Conservation (phyloP, 2,888 invertebrate species). For the Dyspetes luteomarginatus region DNA sequence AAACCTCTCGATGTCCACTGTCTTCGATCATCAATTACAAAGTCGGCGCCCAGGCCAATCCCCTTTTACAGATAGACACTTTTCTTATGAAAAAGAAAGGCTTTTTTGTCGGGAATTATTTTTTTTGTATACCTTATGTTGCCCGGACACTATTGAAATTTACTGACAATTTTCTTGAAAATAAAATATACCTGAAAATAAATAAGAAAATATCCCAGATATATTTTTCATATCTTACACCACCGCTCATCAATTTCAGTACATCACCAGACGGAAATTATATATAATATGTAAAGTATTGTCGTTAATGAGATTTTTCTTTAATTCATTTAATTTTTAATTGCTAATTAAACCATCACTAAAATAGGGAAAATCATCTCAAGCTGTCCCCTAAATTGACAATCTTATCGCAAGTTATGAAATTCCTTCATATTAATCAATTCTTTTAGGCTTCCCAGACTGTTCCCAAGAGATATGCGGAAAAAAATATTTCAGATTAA, state of each 20-base stretch:
- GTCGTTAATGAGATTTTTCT: not conserved
- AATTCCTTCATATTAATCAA: slow-evolving; percentile 2
- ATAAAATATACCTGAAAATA: too few relatives aligned
- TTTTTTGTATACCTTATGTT: not conserved
- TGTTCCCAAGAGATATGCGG: slow-evolving; percentile 20
- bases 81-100: not conserved
- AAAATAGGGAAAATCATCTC: too few relatives aligned
- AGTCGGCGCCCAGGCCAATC: not conserved
- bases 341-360: not conserved
- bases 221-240: too few relatives aligned
- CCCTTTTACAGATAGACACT: not conserved
- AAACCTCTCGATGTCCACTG: slow-evolving; percentile 29
- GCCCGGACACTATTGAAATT: not conserved
- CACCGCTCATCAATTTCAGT: too few relatives aligned
- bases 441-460: slow-evolving; percentile 2
- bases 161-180: not conserved
- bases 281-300: too few relatives aligned
- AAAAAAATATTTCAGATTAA: slow-evolving; percentile 47
- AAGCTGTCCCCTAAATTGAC: too few relatives aligned
- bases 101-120: not conserved
- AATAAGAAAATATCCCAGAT: too few relatives aligned
- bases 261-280: too few relatives aligned
- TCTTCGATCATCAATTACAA: slow-evolving; percentile 52
- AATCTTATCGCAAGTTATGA: not conserved
- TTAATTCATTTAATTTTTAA: not conserved